Evolutionary conservation across 37 sponge, comb jelly and placozoan genomes (phyloP), one percentile per base, ranked within the genome.

Genomic region (Amphimedon queenslandica): DNA sequence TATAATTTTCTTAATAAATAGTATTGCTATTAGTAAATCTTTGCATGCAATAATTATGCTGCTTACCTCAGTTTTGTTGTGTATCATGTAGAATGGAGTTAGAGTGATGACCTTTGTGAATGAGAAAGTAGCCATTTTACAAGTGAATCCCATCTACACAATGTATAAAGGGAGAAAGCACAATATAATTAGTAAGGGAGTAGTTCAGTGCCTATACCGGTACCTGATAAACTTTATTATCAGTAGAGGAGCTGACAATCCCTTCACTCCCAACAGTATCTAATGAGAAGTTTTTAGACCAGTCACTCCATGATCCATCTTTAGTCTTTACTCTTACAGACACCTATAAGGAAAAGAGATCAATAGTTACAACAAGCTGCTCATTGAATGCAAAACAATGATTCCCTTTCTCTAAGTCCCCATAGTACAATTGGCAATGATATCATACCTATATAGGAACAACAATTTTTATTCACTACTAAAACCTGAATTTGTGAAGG

Each of bases 201-300:
- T n/a, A n/a, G n/a, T n/a, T n/a, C n/a, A n/a, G n/a, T n/a, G n/a
- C n/a, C n/a, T n/a, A n/a, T n/a, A n/a, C n/a, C n/a, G n/a, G n/a
- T 53, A 88, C 88, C 77, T 87, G 82, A 30, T 82, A 82, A 24
- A 60, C 80, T 4, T 67, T 30, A 42, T 81, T 16, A 67, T 41
- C 57, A 30, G 37, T 51, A 37, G 13, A 27, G 40, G 79, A 83
- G 10, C 21, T 64, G 63, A 82, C 69, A 3, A 87, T 56, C 31
- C 93, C 89, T 24, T 70, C 89, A 71, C 73, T 77, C 4, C 93
- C 93, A 25, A 71, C 77, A 3, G 89, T 66, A 40, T 87, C 93
- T 21, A 92, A 77, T 8, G 93, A 84, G 82, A 92, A 88, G 18
- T 55, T 8, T 1, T 84, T 77, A 5, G 90, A 84, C 93, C 93